These are phyloP conservation scores for Strigamia transsilvanica DNA, from an alignment of 2,888 invertebrate genomes.

Conservation along the genomic window DNA sequence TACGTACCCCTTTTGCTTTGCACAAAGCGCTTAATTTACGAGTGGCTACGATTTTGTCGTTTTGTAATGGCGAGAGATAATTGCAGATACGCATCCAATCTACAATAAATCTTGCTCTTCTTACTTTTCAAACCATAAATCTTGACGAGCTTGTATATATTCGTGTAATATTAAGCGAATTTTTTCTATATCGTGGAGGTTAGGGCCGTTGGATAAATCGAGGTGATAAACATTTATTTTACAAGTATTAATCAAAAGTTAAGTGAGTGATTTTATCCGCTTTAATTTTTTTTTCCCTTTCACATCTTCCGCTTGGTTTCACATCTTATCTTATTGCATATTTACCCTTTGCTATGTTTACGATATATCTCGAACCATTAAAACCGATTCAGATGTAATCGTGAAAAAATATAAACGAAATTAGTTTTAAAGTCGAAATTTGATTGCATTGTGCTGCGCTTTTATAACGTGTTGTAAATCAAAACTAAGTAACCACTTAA, in stretches of 20 bases:
- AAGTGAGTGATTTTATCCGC: neutral
- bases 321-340: constrained; percentile 33
- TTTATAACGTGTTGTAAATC: constrained; percentile 37
- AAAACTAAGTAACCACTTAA: constrained; percentile 37
- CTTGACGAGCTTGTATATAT: neutral
- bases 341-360: constrained; percentile 4
- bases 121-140: constrained; percentile 2
- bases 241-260: constrained; percentile 5
- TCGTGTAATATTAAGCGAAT: neutral
- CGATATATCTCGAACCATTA: neutral
- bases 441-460: neutral
- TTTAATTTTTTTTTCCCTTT: neutral
- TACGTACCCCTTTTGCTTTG: constrained; percentile 1
- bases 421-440: too few species aligned
- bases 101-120: constrained; percentile 36
- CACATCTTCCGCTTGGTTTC: constrained; percentile 33
- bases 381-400: constrained; percentile 16
- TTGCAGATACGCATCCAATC: constrained; percentile 51
- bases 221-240: constrained; percentile 2
- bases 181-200: neutral
- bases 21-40: constrained; percentile 44
- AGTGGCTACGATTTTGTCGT: constrained; percentile 15
- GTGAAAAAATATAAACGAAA: neutral
- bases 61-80: constrained; percentile 48
- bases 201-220: neutral